Percentiles rank a stretch among this genome's conserved stretches.
These are phyloP conservation scores for Indri indri DNA, from an alignment of 2,113 vertebrate genomes.

Conservation along the genomic window DNA sequence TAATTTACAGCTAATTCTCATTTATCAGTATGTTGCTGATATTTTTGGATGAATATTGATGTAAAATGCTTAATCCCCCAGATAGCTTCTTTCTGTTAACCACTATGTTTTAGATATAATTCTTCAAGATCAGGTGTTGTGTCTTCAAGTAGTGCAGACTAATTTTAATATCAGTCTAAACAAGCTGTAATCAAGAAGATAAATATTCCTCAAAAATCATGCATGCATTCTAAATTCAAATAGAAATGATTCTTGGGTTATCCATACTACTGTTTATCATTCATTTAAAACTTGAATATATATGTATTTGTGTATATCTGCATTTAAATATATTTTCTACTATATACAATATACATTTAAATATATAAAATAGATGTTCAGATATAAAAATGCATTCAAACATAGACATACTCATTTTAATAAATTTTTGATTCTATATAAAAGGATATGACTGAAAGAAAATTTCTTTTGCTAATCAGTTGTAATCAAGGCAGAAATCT, in stretches of 20 bases:
- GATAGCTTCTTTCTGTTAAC: slow-evolving; percentile 49
- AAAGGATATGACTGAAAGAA: slow-evolving; percentile 32
- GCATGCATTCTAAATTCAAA: slow-evolving; percentile 66
- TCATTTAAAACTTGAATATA: slow-evolving; percentile 45
- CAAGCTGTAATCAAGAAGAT: slow-evolving; percentile 74
- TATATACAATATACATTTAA: slow-evolving; percentile 53
- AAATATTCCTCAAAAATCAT: slow-evolving; percentile 62
- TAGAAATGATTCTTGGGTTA: slow-evolving; percentile 40
- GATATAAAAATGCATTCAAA: slow-evolving; percentile 48
- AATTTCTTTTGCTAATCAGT: slow-evolving; percentile 65
- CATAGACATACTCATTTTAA: slow-evolving; percentile 47
- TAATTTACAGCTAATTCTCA: slow-evolving; percentile 64
- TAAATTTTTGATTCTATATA: slow-evolving; percentile 38
- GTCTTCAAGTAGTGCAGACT: slow-evolving; percentile 54
- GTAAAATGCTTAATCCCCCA: slow-evolving; percentile 52
- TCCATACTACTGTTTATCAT: slow-evolving; percentile 20
- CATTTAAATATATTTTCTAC: slow-evolving; percentile 45
- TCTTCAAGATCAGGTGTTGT: slow-evolving; percentile 64
- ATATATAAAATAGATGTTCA: background rate
- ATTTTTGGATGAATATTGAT: slow-evolving; percentile 37
- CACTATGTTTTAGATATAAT: slow-evolving; percentile 48
- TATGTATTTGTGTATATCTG: background rate
- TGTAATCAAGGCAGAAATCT: slow-evolving; percentile 70
- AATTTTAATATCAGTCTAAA: slow-evolving; percentile 73
- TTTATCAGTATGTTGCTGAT: slow-evolving; percentile 51